A percentile compares a stretch with the other conserved stretches of the same genome.
Conservation (phyloP, 1,140 invertebrate species). For the Anastatus disparis region DNA sequence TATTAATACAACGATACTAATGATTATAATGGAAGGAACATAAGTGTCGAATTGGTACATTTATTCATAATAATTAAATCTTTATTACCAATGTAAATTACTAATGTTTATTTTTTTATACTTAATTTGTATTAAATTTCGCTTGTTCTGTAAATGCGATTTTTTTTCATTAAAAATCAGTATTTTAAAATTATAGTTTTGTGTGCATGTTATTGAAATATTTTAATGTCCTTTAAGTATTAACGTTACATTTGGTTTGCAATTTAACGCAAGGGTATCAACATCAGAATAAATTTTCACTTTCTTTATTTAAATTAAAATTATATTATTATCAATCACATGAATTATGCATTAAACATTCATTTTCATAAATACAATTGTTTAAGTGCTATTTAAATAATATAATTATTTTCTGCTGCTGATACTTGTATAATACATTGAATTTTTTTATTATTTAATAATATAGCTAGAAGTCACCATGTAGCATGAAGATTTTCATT, state of each 20-base stretch:
- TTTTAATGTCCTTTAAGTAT: constrained; percentile 20
- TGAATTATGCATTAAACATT: no score
- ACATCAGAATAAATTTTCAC: no score
- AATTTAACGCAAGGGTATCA: constrained; percentile 24
- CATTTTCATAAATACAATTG: not conserved
- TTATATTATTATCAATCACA: no score
- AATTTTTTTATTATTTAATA: constrained; percentile 7
- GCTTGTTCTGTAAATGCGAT: constrained; percentile 45
- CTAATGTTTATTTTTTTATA: constrained; percentile 30
- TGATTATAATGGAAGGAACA: constrained; percentile 33
- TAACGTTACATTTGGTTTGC: constrained; percentile 13
- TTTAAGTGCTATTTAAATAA: not conserved
- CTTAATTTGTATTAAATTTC: constrained; percentile 33
- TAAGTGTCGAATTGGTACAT: constrained; percentile 33
- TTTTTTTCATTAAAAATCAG: constrained; percentile 22
- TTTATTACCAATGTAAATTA: constrained; percentile 15
- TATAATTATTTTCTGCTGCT: constrained; percentile 6
- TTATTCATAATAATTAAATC: not conserved
- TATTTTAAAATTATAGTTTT: constrained; percentile 22
- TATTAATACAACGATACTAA: not conserved
- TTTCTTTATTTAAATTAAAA: no score
- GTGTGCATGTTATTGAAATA: constrained; percentile 35
- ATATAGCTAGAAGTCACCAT: constrained; percentile 33
- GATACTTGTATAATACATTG: not conserved
- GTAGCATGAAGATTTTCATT: constrained; percentile 52